These are phyloP conservation scores for Eupithecia pulchellata DNA, from an alignment of 2,888 invertebrate species.

Conservation along the genomic window DNA sequence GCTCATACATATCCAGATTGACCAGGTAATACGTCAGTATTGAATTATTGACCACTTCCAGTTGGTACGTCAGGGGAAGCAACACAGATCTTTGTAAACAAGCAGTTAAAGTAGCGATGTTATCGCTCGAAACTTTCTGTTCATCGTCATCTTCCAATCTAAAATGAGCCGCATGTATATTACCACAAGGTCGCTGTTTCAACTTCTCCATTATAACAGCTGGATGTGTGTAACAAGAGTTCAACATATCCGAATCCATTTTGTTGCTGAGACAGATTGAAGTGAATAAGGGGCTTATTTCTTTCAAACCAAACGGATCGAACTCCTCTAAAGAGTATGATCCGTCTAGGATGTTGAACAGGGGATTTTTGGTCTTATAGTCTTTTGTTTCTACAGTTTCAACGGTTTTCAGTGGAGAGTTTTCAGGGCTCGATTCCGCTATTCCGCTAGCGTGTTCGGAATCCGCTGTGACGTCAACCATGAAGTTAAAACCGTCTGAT, in stretches of 20 bases:
- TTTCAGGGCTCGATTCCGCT: slow-evolving; percentile 55
- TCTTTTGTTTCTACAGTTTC: slow-evolving; percentile 42
- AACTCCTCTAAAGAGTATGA: slow-evolving; percentile 76
- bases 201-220: slow-evolving; percentile 73
- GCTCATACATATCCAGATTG: slow-evolving; percentile 88
- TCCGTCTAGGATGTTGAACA: slow-evolving; percentile 80
- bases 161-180: slow-evolving; percentile 70
- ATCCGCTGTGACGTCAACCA: slow-evolving; percentile 68
- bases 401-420: slow-evolving; percentile 60
- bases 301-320: slow-evolving; percentile 77
- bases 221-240: slow-evolving; percentile 73
- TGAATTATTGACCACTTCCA: slow-evolving; percentile 89
- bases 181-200: slow-evolving; percentile 72
- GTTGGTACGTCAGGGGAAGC: slow-evolving; percentile 88
- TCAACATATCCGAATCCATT: slow-evolving; percentile 61
- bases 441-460: slow-evolving; percentile 58
- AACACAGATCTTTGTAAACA: slow-evolving; percentile 88
- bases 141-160: slow-evolving; percentile 59
- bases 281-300: slow-evolving; percentile 56
- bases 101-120: slow-evolving; percentile 82
- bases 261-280: slow-evolving; percentile 64
- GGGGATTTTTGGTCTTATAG: slow-evolving; percentile 57
- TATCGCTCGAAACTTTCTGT: slow-evolving; percentile 66
- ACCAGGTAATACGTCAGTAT: slow-evolving; percentile 89
- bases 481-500: slow-evolving; percentile 74